A percentile compares a stretch with the other conserved stretches of the same genome.
Evolutionary conservation across 1,140 invertebrate species (phyloP).

Genomic region (Heterodera carotae): DNA sequence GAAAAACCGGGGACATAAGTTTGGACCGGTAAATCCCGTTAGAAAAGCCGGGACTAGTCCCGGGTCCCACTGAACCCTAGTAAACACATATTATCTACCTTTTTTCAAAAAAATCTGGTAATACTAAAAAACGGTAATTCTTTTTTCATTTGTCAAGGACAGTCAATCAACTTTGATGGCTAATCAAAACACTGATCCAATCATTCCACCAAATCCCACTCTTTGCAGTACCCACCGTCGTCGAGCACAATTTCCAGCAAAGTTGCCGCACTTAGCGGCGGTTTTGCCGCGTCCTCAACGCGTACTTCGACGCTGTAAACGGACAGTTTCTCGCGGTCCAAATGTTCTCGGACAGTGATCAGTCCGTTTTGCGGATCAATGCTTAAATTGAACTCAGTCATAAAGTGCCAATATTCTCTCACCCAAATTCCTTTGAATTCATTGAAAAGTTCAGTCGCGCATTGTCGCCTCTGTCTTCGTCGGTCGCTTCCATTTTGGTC

Average conservation of each 20-base stretch:
- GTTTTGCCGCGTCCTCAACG: conserved; percentile 84
- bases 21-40: too few species aligned
- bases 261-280: conserved; percentile 79
- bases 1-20: too few species aligned
- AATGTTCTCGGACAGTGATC: conserved; percentile 77
- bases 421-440: conserved; percentile 52
- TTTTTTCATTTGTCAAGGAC: too few species aligned
- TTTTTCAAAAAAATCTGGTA: too few species aligned
- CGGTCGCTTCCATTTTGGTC: conserved; percentile 51
- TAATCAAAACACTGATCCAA: too few species aligned
- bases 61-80: too few species aligned
- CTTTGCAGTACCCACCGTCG: conserved; percentile 73
- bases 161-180: too few species aligned
- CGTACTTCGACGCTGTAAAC: conserved; percentile 80
- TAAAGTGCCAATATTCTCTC: not conserved
- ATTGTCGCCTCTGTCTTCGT: conserved; percentile 58
- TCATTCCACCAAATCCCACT: not conserved
- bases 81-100: too few species aligned
- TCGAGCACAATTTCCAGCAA: conserved; percentile 78
- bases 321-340: conserved; percentile 81
- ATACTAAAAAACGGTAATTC: too few species aligned
- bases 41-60: too few species aligned
- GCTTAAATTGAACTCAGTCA: conserved; percentile 71
- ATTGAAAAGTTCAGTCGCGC: conserved; percentile 53
- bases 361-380: conserved; percentile 81